phyloP scores from a whole-genome alignment of 2,113 vertebrate species.

The Clinocottus analis region DNA sequence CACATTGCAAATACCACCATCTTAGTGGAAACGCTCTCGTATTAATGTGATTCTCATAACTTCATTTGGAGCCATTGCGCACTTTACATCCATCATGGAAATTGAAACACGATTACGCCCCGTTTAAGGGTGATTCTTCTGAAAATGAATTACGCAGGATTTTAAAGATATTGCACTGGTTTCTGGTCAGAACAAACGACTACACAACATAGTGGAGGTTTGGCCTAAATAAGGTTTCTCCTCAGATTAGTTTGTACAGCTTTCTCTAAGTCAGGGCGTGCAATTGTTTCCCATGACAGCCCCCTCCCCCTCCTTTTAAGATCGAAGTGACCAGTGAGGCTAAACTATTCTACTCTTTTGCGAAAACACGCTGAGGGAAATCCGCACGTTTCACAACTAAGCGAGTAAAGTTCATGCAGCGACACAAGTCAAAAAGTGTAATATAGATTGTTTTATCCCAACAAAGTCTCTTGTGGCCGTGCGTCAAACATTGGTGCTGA shows the following conservation, averaged over 20 bases:
- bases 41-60: constrained; percentile 50
- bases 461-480: neutral
- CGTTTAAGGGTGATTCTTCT: constrained; percentile 51
- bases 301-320: constrained; percentile 7
- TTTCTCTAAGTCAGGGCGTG: constrained; percentile 65
- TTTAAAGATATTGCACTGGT: neutral
- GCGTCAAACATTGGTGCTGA: constrained; percentile 70
- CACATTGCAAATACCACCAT: constrained; percentile 61
- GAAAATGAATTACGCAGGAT: constrained; percentile 62
- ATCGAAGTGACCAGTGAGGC: constrained; percentile 12
- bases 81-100: constrained; percentile 54
- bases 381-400: neutral
- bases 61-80: constrained; percentile 59
- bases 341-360: constrained; percentile 1
- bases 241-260: constrained; percentile 58
- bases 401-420: neutral
- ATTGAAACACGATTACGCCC: constrained; percentile 39
- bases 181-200: constrained; percentile 7
- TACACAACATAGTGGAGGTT: constrained; percentile 11
- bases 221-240: constrained; percentile 2
- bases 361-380: neutral
- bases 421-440: neutral
- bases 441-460: too few species aligned
- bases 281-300: constrained; percentile 40
- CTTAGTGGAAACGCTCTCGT: constrained; percentile 59